Conservation (phyloP, 2,113 vertebrate species). For the Cynoglossus semilaevis region DNA sequence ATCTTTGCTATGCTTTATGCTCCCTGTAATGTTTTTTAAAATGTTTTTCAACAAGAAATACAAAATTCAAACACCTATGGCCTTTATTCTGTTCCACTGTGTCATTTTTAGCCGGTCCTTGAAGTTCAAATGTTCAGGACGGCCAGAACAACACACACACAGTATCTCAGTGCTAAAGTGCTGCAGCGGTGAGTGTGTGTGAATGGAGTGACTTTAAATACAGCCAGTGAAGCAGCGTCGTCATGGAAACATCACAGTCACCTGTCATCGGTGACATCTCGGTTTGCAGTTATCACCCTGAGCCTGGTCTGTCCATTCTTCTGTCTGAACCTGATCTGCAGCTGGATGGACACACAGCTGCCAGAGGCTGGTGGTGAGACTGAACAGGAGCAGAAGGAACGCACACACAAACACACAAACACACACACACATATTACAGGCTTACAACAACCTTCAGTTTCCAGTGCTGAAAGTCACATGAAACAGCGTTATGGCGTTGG, state of each 20-base stretch:
- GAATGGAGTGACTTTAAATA: background rate
- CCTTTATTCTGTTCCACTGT: too few relatives aligned
- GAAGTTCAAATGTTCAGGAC: too few relatives aligned
- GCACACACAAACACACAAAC: too few relatives aligned
- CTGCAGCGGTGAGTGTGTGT: background rate
- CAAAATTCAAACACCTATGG: too few relatives aligned
- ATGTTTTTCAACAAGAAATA: too few relatives aligned
- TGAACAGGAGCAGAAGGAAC: background rate
- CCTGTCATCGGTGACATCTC: slow-evolving; percentile 68
- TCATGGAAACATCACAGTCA: slow-evolving; percentile 27
- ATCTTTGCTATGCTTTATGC: too few relatives aligned
- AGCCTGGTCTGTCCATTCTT: slow-evolving; percentile 62
- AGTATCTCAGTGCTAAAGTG: background rate
- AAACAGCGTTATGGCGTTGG: too few relatives aligned
- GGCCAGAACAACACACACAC: too few relatives aligned
- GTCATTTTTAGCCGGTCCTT: too few relatives aligned
- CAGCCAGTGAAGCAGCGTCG: background rate
- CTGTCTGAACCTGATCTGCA: slow-evolving; percentile 66
- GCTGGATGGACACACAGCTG: slow-evolving; percentile 63
- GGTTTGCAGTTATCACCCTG: slow-evolving; percentile 59
- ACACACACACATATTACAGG: background rate
- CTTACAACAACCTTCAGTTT: background rate
- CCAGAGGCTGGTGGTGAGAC: slow-evolving; percentile 29
- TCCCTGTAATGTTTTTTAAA: too few relatives aligned
- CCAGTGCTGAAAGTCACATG: background rate